Evolutionary conservation across 2,888 invertebrate genomes (phyloP).

Genomic region (Conus canariensis): DNA sequence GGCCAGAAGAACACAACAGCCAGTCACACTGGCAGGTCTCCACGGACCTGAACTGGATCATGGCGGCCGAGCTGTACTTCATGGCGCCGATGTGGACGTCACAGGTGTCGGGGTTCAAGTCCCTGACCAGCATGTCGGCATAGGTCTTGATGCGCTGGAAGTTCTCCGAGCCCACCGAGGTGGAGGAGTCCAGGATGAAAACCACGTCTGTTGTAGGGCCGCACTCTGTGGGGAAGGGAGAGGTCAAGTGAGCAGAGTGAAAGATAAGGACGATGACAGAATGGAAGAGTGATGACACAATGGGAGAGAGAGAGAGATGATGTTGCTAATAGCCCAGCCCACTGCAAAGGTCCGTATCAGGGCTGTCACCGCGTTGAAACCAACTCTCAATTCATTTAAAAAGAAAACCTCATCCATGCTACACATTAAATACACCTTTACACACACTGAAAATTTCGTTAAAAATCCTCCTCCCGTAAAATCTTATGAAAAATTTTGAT

Average conservation of each 20-base stretch:
- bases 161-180: slow-evolving; percentile 65
- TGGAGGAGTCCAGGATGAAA: slow-evolving; percentile 73
- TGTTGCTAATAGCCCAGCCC: background rate
- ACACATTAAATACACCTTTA: no score
- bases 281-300: background rate
- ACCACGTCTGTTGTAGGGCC: slow-evolving; percentile 71
- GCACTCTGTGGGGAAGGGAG: slow-evolving; percentile 61
- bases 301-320: background rate
- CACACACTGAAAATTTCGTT: no score
- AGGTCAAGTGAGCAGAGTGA: background rate
- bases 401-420: no score
- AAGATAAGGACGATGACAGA: background rate
- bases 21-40: no score
- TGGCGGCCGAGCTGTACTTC: slow-evolving; percentile 74
- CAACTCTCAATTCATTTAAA: no score
- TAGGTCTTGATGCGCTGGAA: slow-evolving; percentile 70
- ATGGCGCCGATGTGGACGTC: slow-evolving; percentile 70
- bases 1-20: no score
- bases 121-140: slow-evolving; percentile 66
- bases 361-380: no score
- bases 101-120: slow-evolving; percentile 69
- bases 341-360: no score
- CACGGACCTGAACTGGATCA: slow-evolving; percentile 63
- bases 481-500: no score
- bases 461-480: no score